These are phyloP conservation scores for Oncorhynchus clarkii DNA, from an alignment of 2,113 vertebrate genomes.

Conservation along the genomic window DNA sequence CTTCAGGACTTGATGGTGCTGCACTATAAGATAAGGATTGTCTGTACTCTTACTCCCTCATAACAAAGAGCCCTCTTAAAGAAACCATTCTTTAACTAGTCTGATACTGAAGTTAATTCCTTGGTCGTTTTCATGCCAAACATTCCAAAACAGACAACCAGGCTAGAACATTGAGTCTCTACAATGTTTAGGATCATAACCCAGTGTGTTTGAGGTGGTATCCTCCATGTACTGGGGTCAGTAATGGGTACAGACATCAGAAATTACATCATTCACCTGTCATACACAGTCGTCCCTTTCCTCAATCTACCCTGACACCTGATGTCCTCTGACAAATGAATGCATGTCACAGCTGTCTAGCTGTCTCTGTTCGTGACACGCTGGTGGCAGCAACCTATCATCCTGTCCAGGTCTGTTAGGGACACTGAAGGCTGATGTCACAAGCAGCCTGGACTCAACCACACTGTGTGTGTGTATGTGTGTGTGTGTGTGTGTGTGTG, in stretches of 20 bases:
- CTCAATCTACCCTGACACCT: constrained; percentile 60
- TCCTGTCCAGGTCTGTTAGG: constrained; percentile 48
- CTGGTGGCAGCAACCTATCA: constrained; percentile 55
- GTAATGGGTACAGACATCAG: constrained; percentile 28
- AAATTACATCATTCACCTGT: constrained; percentile 56
- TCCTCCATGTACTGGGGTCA: not conserved
- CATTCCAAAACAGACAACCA: not conserved
- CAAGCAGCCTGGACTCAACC: constrained; percentile 39
- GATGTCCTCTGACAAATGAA: constrained; percentile 66
- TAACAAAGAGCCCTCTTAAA: not conserved
- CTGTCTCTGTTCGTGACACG: not conserved
- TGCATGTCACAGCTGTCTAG: constrained; percentile 65
- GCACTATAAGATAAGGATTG: not conserved
- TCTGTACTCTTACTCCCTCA: not conserved
- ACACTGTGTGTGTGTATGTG: constrained; percentile 20
- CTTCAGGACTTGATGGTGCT: not conserved
- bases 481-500: constrained; percentile 1
- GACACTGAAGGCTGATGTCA: constrained; percentile 47
- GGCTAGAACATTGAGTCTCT: not conserved
- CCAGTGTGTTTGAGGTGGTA: not conserved
- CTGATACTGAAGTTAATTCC: not conserved
- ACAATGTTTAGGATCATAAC: not conserved
- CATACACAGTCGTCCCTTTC: constrained; percentile 36
- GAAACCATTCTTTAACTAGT: not conserved
- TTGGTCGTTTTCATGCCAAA: too few species aligned